Base-by-base conservation (phyloP, 2,888 invertebrate genomes). In the Xylota sylvarum region DNA sequence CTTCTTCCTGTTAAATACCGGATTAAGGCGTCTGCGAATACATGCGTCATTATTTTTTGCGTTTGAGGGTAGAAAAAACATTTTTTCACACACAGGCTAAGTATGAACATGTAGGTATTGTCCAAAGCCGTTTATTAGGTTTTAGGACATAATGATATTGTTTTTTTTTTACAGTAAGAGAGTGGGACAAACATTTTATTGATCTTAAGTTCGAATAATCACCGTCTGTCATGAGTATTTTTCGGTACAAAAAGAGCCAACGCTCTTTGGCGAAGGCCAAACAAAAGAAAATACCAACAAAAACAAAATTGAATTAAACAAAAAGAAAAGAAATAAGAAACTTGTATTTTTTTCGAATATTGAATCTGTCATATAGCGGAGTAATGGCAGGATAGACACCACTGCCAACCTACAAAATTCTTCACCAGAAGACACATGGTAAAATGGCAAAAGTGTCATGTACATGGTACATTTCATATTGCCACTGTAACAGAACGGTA, bases 241-340 rank as follows among this genome's bases (percentile, higher is more conserved):
- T n/a, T 6, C n/a, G n/a, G 3, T 4, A 35, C 17, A 65, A 50
- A 4, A 14, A 35, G 32, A 9, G 27, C 27, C 4, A 30, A 5
- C 17, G 4, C 5, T 6, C n/a, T 23, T 23, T 23, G 9, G 10
- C 23, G 46, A 58, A 58, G 12, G 43, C 30, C 52, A 46, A n/a
- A 40, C 55, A 74, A 55, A 56, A 65, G 64, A 35, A 65, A 62
- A 19, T 35, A 76, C 46, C 32, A 56, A 76, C 65, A 76, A 65
- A 65, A 76, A 72, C 10, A 72, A n/a, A 35, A 72, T n/a, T 5
- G 23, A 60, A 55, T 1, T 48, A 48, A 12, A 9, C 7, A 65
- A 82, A 43, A 48, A 10, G n/a, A 43, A 62, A 37, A 40, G 14
- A n/a, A 48, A 17, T 9, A 40, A 30, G 5, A 37, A 14, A 56